Base-by-base conservation (phyloP, 1,140 invertebrate genomes). In the Watersipora subatra region DNA sequence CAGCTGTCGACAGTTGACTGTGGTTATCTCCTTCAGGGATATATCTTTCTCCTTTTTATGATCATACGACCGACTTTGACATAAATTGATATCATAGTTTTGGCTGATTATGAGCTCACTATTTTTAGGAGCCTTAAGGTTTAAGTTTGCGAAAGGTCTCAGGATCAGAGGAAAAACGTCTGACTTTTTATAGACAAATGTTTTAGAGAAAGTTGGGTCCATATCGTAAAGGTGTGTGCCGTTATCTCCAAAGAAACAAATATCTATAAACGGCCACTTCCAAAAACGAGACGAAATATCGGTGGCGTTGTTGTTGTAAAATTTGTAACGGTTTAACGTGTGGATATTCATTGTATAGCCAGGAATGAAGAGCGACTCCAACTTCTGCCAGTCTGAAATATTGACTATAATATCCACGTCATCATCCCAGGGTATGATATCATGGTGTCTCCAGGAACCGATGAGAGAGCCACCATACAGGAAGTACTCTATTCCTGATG, bases 341-440 rank as follows among this genome's bases (percentile, higher is more conserved):
- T 22, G 7, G 7, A 28, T 25, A 28, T 59, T 24, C 58, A 59
- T 7, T 59, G 58, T 59, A 22, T 59, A 59, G 7, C 58, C 58
- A 12, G 58, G 17, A 22, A 28, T 28, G 58, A 12, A 12, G 7
- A 28, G 7, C 7, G 7, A 20, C 2, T 67, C 61, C 22, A 55
- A 2, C 3, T 15, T 12, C 64, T 28, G 27, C 30, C 25, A 57
- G 1, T 69, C 57, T 3, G 26, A 25, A 2, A 62, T 15, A 22
- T 62, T 63, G 26, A 72, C 34, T 0, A 71, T 55, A 20, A 72
- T 61, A 29, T 72, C 71, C 3, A 69, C 34, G 57, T 72, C 71
- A 34, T 72, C 71, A 61, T 72, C 71, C 71, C 71, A 72, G 1
- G 71, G 71, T 22, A 72, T 68, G 22, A 70, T 65, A 27, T 64